A percentile compares a stretch with the other conserved stretches of the same genome.
These are phyloP conservation scores for Drosophila imparisetae DNA, from an alignment of 2,888 invertebrate species.

Conservation along the genomic window DNA sequence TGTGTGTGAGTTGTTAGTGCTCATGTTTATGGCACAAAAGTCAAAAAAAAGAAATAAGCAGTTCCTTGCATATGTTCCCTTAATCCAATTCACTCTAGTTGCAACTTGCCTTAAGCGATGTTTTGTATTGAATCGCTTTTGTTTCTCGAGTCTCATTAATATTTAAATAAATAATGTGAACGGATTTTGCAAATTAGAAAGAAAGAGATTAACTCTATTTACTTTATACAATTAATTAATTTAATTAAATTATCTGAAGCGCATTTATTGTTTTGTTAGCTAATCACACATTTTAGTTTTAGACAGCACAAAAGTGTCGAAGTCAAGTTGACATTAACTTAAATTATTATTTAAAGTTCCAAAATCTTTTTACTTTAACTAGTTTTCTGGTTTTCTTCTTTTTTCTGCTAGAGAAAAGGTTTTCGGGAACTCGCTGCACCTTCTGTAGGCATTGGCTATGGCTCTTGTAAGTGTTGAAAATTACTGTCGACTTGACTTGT, in stretches of 20 bases:
- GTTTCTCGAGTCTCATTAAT: background rate
- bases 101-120: conserved; percentile 13
- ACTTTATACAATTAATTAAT: background rate
- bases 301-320: background rate
- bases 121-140: background rate
- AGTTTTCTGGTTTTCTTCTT: background rate
- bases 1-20: conserved; percentile 41
- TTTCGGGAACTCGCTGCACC: conserved; percentile 32
- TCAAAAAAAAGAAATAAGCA: conserved; percentile 57
- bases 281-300: background rate
- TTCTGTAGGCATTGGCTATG: conserved; percentile 37
- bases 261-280: background rate
- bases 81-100: conserved; percentile 37
- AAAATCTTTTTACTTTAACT: background rate
- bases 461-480: conserved; percentile 75
- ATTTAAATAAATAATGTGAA: background rate
- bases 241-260: background rate
- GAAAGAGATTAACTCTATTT: background rate
- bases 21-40: conserved; percentile 76
- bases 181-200: background rate
- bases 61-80: conserved; percentile 32
- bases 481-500: conserved; percentile 81
- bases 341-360: background rate
- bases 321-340: background rate
- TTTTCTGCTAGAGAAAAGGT: conserved; percentile 20